phyloP scores from a whole-genome alignment of 1,140 invertebrate species.

The Steinernema feltiae region DNA sequence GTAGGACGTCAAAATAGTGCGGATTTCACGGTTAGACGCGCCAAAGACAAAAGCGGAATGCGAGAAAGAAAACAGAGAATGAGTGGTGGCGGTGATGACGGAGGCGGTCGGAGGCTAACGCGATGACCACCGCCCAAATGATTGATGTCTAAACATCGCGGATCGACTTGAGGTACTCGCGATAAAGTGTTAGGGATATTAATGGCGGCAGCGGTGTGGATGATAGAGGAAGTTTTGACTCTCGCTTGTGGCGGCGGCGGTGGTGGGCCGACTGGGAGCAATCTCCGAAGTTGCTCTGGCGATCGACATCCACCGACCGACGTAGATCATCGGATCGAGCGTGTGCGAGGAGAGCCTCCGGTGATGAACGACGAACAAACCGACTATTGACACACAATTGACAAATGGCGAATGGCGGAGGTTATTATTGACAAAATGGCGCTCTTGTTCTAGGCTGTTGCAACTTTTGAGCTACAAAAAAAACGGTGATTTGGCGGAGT shows the following conservation, averaged over 20 bases:
- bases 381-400: conserved; percentile 12
- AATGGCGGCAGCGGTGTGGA: conserved; percentile 5
- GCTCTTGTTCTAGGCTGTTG: too few species aligned
- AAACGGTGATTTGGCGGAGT: background rate
- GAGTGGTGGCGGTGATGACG: background rate
- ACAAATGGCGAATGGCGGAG: background rate
- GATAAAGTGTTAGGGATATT: conserved; percentile 15
- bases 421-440: conserved; percentile 10
- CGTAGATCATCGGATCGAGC: too few species aligned
- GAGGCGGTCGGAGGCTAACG: background rate
- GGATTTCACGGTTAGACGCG: background rate
- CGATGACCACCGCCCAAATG: too few species aligned
- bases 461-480: background rate
- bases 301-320: too few species aligned
- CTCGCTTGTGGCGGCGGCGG: background rate
- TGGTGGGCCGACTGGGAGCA: background rate
- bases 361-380: conserved; percentile 11
- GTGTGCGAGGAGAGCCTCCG: background rate
- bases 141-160: conserved; percentile 12
- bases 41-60: background rate
- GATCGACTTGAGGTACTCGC: background rate
- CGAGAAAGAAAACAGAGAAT: background rate
- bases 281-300: too few species aligned
- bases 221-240: conserved; percentile 1
- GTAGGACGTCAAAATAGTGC: background rate